A percentile compares a stretch with the other conserved stretches of the same genome.
These are phyloP conservation scores for Lutjanus campechanus DNA, from an alignment of 2,797 vertebrate genomes.

Conservation along the genomic window DNA sequence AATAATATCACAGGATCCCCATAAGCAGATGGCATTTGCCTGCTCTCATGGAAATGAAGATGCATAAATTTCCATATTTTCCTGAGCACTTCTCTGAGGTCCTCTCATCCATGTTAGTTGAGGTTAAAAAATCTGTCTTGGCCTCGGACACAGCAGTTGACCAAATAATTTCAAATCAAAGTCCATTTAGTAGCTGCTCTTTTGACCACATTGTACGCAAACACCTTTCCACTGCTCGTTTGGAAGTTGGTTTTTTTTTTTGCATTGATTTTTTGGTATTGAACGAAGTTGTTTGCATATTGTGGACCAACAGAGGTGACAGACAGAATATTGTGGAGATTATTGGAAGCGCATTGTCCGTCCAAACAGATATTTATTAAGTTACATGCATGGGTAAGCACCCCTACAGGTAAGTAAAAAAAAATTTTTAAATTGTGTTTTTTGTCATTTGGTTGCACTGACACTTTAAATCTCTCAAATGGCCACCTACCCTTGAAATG, in stretches of 20 bases:
- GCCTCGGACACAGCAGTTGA: background rate
- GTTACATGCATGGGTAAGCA: background rate
- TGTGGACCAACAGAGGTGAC: no score
- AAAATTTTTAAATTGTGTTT: accelerated
- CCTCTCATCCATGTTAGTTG: no score
- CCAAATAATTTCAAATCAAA: background rate
- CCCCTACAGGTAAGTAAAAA: background rate
- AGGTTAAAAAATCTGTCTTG: background rate
- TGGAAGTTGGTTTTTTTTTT: no score
- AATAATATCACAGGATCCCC: background rate
- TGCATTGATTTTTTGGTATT: no score
- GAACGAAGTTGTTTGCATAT: no score
- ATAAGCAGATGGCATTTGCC: background rate
- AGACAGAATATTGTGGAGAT: no score
- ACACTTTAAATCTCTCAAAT: background rate
- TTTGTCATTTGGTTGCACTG: background rate
- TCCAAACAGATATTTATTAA: no score
- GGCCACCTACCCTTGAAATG: background rate
- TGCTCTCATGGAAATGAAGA: no score
- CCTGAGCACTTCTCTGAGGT: no score
- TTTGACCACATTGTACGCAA: background rate
- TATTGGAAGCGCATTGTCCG: no score
- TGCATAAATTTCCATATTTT: no score
- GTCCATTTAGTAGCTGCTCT: background rate
- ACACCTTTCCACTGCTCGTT: no score